Conservation (phyloP, 2,113 vertebrate species). For the Lucifuga dentata region DNA sequence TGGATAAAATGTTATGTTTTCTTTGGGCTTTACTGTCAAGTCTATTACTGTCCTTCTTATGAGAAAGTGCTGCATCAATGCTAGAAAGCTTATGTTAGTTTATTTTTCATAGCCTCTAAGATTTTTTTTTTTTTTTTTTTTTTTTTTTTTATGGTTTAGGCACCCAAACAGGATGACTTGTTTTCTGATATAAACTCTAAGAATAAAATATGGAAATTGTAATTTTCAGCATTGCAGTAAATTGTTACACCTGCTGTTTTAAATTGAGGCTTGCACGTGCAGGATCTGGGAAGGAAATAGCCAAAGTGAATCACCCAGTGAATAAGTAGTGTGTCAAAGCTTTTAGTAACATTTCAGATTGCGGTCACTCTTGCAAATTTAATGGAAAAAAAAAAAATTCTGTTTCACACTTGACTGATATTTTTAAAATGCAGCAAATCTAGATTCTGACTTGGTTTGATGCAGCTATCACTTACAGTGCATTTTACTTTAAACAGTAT, state of each 20-base stretch:
- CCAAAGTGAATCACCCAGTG: background rate
- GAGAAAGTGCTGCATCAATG: background rate
- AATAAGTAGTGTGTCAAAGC: constrained; percentile 10
- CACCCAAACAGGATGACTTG: too few relatives aligned
- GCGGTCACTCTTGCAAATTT: constrained; percentile 30
- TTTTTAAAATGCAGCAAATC: constrained; percentile 27
- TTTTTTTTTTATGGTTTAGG: too few relatives aligned
- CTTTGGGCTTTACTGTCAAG: constrained; percentile 11
- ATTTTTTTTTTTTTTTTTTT: background rate
- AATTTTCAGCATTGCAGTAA: background rate
- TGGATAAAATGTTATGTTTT: constrained; percentile 34
- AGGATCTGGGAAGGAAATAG: background rate
- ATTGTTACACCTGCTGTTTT: background rate
- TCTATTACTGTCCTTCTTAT: background rate
- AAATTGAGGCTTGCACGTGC: background rate
- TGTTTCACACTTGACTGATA: constrained; percentile 22
- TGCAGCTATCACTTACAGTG: too few relatives aligned
- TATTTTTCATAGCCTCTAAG: background rate
- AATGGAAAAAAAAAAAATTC: constrained; percentile 38
- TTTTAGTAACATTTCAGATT: constrained; percentile 40
- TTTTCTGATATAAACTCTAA: too few relatives aligned
- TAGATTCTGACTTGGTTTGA: constrained; percentile 2
- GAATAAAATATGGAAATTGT: background rate
- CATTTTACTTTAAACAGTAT: too few relatives aligned
- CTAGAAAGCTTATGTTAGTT: background rate